phyloP scores from a whole-genome alignment of 2,888 invertebrate genomes.

The Hirtodrosophila duncani region DNA sequence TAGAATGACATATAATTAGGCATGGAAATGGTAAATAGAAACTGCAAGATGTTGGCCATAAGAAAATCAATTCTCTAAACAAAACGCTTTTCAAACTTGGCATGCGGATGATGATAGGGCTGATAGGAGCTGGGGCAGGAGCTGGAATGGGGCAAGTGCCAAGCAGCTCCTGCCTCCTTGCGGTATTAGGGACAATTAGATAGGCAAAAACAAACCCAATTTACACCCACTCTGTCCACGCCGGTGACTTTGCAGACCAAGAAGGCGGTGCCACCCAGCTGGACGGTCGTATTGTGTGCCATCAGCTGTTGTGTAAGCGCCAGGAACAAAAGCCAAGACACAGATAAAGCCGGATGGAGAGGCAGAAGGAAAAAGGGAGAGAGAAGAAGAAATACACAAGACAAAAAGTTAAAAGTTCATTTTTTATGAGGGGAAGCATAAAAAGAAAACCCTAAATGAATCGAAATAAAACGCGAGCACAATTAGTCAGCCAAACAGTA shows the following conservation, averaged over 20 bases:
- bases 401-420: conserved; percentile 73
- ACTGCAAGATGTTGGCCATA: conserved; percentile 2
- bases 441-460: too few species aligned
- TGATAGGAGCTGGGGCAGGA: conserved; percentile 1
- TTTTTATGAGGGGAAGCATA: conserved; percentile 45
- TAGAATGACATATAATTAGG: conserved; percentile 25
- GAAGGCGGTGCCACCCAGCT: conserved; percentile 79
- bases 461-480: conserved; percentile 31
- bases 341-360: conserved; percentile 15
- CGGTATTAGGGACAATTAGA: conserved; percentile 44
- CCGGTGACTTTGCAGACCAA: conserved; percentile 79
- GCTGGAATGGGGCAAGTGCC: conserved; percentile 4
- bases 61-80: conserved; percentile 13
- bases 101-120: conserved; percentile 16
- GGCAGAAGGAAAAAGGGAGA: background rate
- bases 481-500: conserved; percentile 60
- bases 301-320: conserved; percentile 78
- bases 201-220: conserved; percentile 78
- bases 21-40: conserved; percentile 39
- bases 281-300: conserved; percentile 79
- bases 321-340: background rate
- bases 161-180: too few species aligned
- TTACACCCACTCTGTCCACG: conserved; percentile 79
- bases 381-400: conserved; percentile 38
- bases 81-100: conserved; percentile 25